phyloP scores from a whole-genome alignment of 2,797 vertebrate genomes.

The Rhinella marina region DNA sequence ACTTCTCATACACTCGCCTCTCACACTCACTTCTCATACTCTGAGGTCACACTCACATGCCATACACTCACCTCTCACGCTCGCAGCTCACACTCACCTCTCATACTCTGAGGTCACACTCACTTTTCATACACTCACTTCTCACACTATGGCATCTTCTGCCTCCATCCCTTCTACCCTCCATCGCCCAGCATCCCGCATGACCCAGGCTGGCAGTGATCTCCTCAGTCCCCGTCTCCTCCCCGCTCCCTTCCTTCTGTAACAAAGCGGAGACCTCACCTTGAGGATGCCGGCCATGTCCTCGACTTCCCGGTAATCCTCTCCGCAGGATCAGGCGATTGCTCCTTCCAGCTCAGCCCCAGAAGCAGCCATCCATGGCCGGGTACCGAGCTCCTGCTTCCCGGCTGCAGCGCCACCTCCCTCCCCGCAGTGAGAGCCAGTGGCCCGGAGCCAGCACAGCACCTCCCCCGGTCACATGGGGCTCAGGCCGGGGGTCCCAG shows the following conservation, averaged over 20 bases:
- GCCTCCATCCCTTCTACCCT: not conserved
- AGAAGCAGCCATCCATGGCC: conserved; percentile 18
- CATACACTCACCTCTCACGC: not conserved
- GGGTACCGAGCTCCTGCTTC: conserved; percentile 33
- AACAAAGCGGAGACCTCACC: conserved; percentile 27
- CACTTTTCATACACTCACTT: not conserved
- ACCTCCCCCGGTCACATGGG: conserved; percentile 53
- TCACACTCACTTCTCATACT: not conserved
- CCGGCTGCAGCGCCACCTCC: conserved; percentile 27
- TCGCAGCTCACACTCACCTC: not conserved
- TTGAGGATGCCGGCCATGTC: conserved; percentile 51
- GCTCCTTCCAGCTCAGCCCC: not conserved
- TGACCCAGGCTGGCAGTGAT: not conserved
- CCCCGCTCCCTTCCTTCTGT: not conserved
- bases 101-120: not conserved
- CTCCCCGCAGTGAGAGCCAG: conserved; percentile 17
- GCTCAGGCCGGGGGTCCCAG: conserved; percentile 7
- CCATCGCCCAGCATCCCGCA: not conserved
- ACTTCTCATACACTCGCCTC: not conserved
- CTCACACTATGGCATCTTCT: not conserved
- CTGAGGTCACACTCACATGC: not conserved
- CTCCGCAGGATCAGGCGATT: not conserved
- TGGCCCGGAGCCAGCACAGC: conserved; percentile 21
- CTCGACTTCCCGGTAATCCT: not conserved
- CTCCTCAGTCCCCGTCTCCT: not conserved